Base-by-base conservation (phyloP, 2,888 invertebrate species). In the Sylvicola cinctus region DNA sequence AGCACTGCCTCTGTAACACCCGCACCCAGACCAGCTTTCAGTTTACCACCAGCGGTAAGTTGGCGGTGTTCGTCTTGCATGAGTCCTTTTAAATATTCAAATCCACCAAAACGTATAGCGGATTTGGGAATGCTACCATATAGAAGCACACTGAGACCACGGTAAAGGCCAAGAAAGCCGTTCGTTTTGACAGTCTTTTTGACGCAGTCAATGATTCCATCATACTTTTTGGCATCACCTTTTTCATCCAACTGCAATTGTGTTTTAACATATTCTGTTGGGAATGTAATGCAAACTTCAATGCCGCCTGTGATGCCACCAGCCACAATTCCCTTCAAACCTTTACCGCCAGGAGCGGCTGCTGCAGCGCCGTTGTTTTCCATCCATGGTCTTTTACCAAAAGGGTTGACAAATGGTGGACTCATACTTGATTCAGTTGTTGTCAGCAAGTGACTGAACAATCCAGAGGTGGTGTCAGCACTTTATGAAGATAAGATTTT, bases 121-220 rank as follows among this genome's bases (percentile, higher is more conserved):
- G 95, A 93, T 61, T 98, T 99, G 10, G 98, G 98, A 56, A 98
- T 93, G 16, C 95, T 95, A 15, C 98, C 98, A 54, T 95, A 95
- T 8, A 99, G 52, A 7, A 98, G 68, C 2, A 98, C 93, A 51
- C 90, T 88, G 28, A 98, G 72, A n/a, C n/a, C n/a, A n/a, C n/a
- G n/a, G n/a, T n/a, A n/a, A n/a, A n/a, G n/a, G n/a, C n/a, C n/a
- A n/a, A n/a, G n/a, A n/a, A 95, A 63, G 8, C 96, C 96, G 54
- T 83, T 80, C 11, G 66, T 65, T 43, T 76, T 68, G 0, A 95
- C 77, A 3, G 98, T 98, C 57, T 93, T 85, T 53, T 73, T 79
- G 0, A 88, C 79, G 53, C 93, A 93, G 57, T 96, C 91, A 0
- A 56, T 54, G 42, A 91, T 88, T 20, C 95, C 95, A 8, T 70